Evolutionary conservation across 2,113 vertebrate genomes (phyloP).

Genomic region (Fulica atra): DNA sequence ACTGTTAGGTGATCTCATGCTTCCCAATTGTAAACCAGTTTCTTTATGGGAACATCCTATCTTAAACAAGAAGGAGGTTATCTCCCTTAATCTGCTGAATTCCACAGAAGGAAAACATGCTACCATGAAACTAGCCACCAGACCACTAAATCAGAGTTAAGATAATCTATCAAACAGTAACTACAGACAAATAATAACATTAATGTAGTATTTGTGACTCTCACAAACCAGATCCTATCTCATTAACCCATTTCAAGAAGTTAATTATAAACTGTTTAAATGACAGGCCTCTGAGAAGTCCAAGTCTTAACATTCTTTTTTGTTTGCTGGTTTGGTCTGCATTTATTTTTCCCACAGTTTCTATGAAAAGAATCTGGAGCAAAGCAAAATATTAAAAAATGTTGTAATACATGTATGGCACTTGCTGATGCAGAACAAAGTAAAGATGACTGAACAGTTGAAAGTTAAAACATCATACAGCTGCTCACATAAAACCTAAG

Average conservation of each 20-base stretch:
- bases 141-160: neutral
- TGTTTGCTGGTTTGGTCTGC: neutral
- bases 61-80: neutral
- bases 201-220: neutral
- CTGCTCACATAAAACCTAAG: accelerated
- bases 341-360: neutral
- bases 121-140: neutral
- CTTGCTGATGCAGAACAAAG: neutral
- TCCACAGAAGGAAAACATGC: neutral
- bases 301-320: neutral
- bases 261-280: neutral
- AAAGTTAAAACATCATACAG: neutral
- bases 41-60: neutral
- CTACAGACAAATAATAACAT: neutral
- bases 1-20: accelerated
- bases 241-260: neutral
- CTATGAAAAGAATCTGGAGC: neutral
- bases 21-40: neutral
- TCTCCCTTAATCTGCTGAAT: neutral
- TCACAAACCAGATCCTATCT: neutral
- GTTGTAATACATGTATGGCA: accelerated
- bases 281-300: neutral
- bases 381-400: neutral
- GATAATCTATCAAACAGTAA: neutral
- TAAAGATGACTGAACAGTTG: neutral